These are phyloP conservation scores for Lasioglossum morio DNA, from an alignment of 2,888 invertebrate species.

Conservation along the genomic window DNA sequence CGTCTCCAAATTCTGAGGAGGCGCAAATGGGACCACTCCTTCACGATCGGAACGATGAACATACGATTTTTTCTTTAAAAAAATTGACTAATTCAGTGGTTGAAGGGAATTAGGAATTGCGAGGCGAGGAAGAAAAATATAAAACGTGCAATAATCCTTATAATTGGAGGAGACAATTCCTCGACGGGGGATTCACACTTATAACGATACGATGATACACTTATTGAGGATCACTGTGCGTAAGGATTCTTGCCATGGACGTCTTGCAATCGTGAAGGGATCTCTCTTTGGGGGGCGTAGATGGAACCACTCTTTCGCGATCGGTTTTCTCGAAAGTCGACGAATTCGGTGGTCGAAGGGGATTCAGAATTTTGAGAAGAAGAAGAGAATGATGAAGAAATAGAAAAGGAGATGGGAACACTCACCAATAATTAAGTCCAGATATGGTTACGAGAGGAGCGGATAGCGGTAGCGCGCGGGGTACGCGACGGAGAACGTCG, in stretches of 20 bases:
- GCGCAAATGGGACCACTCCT: not conserved
- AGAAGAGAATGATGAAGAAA: not conserved
- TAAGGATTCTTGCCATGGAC: not conserved
- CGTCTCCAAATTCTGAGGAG: not conserved
- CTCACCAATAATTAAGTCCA: conserved; percentile 85
- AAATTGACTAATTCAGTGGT: not conserved
- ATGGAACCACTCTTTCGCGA: not conserved
- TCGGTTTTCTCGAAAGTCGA: not conserved
- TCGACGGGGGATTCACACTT: not conserved
- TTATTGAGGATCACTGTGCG: not conserved
- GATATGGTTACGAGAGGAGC: conserved; percentile 81
- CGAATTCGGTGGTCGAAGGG: not conserved
- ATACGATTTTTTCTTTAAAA: not conserved
- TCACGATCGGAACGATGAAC: not conserved
- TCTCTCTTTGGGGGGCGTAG: not conserved
- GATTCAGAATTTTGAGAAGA: not conserved
- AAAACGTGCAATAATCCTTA: not conserved
- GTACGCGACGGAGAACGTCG: conserved; percentile 83
- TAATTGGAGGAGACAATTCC: too few relatives aligned
- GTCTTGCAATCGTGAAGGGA: not conserved
- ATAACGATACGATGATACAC: not conserved
- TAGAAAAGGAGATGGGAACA: conserved; percentile 49
- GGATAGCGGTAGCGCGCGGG: conserved; percentile 81
- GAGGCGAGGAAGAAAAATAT: not conserved
- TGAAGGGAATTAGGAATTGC: not conserved